Conservation (phyloP, 2,113 vertebrate genomes). For the Caracal caracal region DNA sequence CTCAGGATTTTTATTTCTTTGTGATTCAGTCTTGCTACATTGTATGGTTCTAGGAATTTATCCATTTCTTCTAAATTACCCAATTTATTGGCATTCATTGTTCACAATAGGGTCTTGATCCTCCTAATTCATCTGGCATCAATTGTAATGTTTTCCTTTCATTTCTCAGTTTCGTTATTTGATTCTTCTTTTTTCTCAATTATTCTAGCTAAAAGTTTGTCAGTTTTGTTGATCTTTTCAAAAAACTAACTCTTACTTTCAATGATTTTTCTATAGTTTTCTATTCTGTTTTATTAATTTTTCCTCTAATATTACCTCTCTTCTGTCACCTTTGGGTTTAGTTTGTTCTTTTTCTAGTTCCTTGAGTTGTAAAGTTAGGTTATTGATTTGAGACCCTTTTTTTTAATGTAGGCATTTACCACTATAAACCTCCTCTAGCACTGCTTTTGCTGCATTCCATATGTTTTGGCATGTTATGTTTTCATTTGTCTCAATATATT, state of each 20-base stretch:
- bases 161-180: not conserved
- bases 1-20: not conserved
- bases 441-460: not conserved
- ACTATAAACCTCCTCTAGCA: not conserved
- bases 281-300: not conserved
- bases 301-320: not conserved
- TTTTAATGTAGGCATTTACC: not conserved
- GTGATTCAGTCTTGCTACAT: not conserved
- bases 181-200: not conserved
- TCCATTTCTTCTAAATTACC: not conserved
- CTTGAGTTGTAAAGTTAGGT: not conserved
- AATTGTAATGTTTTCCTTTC: not conserved
- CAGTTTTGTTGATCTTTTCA: not conserved
- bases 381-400: not conserved
- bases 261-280: not conserved
- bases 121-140: not conserved
- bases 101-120: not conserved
- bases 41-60: not conserved
- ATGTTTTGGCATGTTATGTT: not conserved
- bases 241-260: not conserved
- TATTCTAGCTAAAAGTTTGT: not conserved
- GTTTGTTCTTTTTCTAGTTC: not conserved
- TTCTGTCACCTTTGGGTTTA: not conserved
- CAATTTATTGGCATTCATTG: not conserved
- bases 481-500: not conserved